Base-by-base conservation (phyloP, 2,797 vertebrate species). In the Lindbergichthys nudifrons region DNA sequence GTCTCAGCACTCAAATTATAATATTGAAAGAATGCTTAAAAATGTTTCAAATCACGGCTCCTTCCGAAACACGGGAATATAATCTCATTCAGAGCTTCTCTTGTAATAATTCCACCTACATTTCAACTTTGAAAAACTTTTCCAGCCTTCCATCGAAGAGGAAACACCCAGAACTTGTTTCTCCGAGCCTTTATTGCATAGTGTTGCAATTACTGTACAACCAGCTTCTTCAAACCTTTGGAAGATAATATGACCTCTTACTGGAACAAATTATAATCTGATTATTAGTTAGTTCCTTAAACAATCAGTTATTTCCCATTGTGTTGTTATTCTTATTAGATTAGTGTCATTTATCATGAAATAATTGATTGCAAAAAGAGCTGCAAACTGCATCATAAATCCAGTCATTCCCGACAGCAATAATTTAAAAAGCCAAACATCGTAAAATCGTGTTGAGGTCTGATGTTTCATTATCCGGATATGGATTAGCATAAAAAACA, bases 241-340 rank as follows among this genome's bases (percentile, higher is more conserved):
- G 53, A 75, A 73, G 65, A 68, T 65, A 58, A 64, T 54, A 42
- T 53, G 10, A 41, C 48, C 30, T 56, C 45, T 42, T 54, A 54
- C 78, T 79, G 68, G 75, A 83, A 73, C 18, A 51, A 54, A 68
- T 70, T 65, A 45, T 30, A 5, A 64, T 30, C 12, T 56, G 41
- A 71, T 75, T 70, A 57, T 64, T 64, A 48, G 64, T 66, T 54
- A 26, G 18, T 58, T 66, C 56, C 65, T 57, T 32, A 12, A 59
- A 56, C 19, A 42, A 21, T 63, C 57, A 23, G 3, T 65, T 43
- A 48, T 45, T 41, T 14, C 42, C 39, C 2, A 0, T 5, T 2
- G 62, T 26, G 14, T 61, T 64, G 5, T 8, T 10, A 3, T 61
- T 8, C 41, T 50, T 59, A 51, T 0, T 23, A 39, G 14, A 47